Evolutionary conservation across 2,888 invertebrate genomes (phyloP).

Genomic region (Eupeodes luniger): DNA sequence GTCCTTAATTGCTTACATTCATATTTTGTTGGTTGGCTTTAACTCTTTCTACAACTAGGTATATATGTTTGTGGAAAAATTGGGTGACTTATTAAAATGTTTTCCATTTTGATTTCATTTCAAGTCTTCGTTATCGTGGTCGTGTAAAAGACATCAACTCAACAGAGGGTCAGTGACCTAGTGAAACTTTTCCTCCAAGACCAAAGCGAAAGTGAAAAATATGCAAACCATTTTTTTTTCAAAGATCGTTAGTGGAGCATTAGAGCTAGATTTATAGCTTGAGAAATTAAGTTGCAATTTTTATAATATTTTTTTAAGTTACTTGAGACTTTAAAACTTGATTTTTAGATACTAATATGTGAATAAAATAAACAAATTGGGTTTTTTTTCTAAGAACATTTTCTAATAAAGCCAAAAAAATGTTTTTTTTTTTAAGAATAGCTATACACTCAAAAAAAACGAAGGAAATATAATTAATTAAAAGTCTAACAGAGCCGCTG

Average conservation of each 20-base stretch:
- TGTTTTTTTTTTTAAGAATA: too few relatives aligned
- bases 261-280: slow-evolving; percentile 24
- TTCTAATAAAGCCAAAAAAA: too few relatives aligned
- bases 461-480: too few relatives aligned
- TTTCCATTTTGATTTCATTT: slow-evolving; percentile 25
- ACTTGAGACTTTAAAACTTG: too few relatives aligned
- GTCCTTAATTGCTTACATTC: slow-evolving; percentile 44
- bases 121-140: too few relatives aligned
- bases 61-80: neutral
- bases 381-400: too few relatives aligned
- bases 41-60: neutral
- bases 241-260: slow-evolving; percentile 64
- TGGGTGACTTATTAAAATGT: slow-evolving; percentile 11
- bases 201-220: slow-evolving; percentile 74
- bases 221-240: slow-evolving; percentile 66
- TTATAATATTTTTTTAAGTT: neutral
- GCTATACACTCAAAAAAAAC: too few relatives aligned
- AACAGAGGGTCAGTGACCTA: slow-evolving; percentile 56
- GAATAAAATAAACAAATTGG: too few relatives aligned
- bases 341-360: too few relatives aligned
- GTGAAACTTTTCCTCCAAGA: slow-evolving; percentile 65
- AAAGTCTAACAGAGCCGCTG: too few relatives aligned
- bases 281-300: slow-evolving; percentile 6
- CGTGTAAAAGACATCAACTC: neutral
- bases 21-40: neutral